These are phyloP conservation scores for Craterocephalus amniculus DNA, from an alignment of 2,797 vertebrate species.

Conservation along the genomic window DNA sequence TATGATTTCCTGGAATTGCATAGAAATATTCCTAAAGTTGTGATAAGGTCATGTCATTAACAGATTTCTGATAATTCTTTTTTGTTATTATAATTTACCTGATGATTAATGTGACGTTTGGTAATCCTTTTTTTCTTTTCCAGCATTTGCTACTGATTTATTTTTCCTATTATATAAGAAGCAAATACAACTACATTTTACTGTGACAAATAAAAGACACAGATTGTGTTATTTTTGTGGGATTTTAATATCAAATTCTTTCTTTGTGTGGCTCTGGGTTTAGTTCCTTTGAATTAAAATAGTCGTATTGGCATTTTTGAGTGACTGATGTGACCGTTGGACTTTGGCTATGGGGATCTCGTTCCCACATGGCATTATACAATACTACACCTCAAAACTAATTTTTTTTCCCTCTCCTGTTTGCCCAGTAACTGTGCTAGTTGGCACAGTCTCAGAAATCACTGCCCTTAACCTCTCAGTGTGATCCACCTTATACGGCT, in stretches of 20 bases:
- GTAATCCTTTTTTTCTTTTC: not conserved
- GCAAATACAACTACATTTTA: not conserved
- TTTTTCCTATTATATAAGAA: not conserved
- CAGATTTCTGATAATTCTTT: not conserved
- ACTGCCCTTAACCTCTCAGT: not conserved
- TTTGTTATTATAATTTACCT: not conserved
- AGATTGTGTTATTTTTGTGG: conserved; percentile 6
- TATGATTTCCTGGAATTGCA: not conserved
- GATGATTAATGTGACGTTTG: not conserved
- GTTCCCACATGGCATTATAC: conserved; percentile 50
- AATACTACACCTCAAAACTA: conserved; percentile 28
- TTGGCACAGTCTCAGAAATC: conserved; percentile 12
- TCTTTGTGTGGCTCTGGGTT: conserved; percentile 17
- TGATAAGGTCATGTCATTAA: not conserved
- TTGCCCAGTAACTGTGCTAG: conserved; percentile 35
- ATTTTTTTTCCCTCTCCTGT: conserved; percentile 33
- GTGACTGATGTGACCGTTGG: conserved; percentile 40
- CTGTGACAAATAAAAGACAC: not conserved
- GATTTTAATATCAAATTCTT: conserved; percentile 17
- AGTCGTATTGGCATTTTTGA: conserved; percentile 19
- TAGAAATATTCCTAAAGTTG: not conserved
- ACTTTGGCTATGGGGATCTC: conserved; percentile 65
- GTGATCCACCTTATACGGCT: not conserved
- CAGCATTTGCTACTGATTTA: not conserved
- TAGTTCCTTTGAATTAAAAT: not conserved